Evolutionary conservation across 2,888 invertebrate genomes (phyloP).

Genomic region (Autographa pulchrina): DNA sequence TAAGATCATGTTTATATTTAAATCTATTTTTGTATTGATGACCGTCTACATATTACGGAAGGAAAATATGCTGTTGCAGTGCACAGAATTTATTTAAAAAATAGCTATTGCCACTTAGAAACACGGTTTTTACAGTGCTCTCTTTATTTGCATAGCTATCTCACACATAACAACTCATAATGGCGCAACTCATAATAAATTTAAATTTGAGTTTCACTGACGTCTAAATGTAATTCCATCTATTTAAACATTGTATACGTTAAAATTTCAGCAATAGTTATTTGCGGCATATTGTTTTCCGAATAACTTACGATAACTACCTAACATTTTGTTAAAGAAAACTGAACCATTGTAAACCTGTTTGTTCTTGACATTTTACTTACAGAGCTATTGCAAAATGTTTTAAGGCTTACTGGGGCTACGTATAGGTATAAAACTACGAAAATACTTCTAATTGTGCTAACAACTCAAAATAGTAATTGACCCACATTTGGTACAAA

Average conservation of each 20-base stretch:
- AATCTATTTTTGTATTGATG: not conserved
- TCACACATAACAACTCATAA: too few species aligned
- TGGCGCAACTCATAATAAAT: too few species aligned
- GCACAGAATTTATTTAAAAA: not conserved
- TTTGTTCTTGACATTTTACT: conserved; percentile 35
- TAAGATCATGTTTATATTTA: conserved; percentile 13
- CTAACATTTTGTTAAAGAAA: not conserved
- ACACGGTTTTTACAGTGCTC: too few species aligned
- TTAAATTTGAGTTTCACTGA: too few species aligned
- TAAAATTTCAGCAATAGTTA: too few species aligned
- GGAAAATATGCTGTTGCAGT: not conserved
- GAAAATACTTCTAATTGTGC: conserved; percentile 34
- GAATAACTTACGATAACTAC: too few species aligned
- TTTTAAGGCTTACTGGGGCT: not conserved
- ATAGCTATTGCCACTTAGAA: not conserved
- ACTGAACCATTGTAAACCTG: conserved; percentile 8
- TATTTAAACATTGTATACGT: too few species aligned
- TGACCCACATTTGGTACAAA: conserved; percentile 38
- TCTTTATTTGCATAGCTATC: too few species aligned
- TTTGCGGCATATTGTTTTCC: too few species aligned
- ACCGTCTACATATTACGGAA: not conserved
- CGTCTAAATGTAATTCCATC: too few species aligned
- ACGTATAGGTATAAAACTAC: conserved; percentile 1
- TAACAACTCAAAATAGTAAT: conserved; percentile 47
- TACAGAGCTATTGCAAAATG: conserved; percentile 22